These are phyloP conservation scores for Lepidurus packardi DNA, from an alignment of 1,140 invertebrate genomes.

Conservation along the genomic window DNA sequence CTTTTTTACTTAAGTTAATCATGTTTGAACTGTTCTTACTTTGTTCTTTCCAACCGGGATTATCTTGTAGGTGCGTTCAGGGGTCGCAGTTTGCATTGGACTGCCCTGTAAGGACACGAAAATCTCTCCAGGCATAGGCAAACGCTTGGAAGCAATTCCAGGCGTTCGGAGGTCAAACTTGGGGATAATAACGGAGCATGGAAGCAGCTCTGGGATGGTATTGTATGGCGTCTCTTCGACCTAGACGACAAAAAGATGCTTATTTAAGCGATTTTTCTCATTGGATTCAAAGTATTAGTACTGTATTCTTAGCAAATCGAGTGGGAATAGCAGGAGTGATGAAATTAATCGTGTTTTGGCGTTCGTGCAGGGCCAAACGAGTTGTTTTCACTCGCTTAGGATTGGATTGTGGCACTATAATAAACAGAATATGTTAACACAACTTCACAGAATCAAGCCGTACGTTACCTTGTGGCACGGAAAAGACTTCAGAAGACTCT, in stretches of 20 bases:
- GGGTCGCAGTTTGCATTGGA: background rate
- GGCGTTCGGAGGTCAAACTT: background rate
- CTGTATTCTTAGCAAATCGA: background rate
- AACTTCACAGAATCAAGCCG: background rate
- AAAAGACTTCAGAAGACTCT: background rate
- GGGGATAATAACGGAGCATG: background rate
- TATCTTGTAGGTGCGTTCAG: background rate
- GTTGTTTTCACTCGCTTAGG: background rate
- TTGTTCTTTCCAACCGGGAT: background rate
- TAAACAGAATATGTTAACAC: background rate
- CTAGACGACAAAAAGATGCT: background rate
- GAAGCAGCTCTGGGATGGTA: background rate
- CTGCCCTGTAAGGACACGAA: background rate
- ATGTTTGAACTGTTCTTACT: background rate
- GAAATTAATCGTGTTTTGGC: background rate
- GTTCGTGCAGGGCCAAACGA: background rate
- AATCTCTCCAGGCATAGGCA: constrained; percentile 1
- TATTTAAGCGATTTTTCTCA: background rate
- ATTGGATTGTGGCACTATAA: background rate
- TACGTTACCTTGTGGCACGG: background rate
- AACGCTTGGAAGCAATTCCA: background rate
- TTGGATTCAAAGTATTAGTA: background rate
- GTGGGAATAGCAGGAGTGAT: constrained; percentile 3
- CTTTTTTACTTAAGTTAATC: background rate
- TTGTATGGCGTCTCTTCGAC: background rate